phyloP scores from a whole-genome alignment of 2,797 vertebrate genomes.

The Anniella stebbinsi region DNA sequence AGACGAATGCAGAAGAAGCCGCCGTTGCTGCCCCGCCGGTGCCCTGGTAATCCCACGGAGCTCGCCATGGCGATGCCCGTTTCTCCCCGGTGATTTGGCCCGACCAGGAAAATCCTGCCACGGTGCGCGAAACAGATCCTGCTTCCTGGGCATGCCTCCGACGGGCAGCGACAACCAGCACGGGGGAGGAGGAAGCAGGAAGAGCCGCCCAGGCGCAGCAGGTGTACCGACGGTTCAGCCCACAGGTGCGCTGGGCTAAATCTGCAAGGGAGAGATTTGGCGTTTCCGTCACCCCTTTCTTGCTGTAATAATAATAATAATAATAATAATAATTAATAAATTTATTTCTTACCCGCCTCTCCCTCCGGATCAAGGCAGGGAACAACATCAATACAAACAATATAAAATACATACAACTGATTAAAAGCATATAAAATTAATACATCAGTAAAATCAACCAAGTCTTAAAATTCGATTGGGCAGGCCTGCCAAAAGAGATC shows the following conservation, averaged over 20 bases:
- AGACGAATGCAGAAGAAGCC: constrained; percentile 16
- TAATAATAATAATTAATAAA: too few species aligned
- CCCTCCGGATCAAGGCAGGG: too few species aligned
- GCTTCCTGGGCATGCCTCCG: constrained; percentile 57
- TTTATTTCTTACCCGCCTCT: too few species aligned
- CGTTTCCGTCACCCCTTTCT: background rate
- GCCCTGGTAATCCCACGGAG: background rate
- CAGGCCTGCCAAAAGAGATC: too few species aligned
- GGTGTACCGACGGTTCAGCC: background rate
- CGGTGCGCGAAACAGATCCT: constrained; percentile 43
- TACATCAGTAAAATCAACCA: too few species aligned
- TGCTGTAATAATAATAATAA: too few species aligned
- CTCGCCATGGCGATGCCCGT: constrained; percentile 32
- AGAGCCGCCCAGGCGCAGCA: constrained; percentile 24
- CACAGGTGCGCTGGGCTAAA: background rate
- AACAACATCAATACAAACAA: too few species aligned
- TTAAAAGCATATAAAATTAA: too few species aligned
- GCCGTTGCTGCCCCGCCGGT: background rate
- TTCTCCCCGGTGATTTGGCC: background rate
- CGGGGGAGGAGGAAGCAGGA: constrained; percentile 29
- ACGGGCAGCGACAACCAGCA: background rate
- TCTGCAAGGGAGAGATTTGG: background rate
- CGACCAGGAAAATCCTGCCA: background rate
- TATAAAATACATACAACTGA: too few species aligned
- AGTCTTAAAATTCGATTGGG: too few species aligned